A percentile compares a stretch with the other conserved stretches of the same genome.
Conservation (phyloP, 2,113 vertebrate species). For the Muntiacus reevesi region DNA sequence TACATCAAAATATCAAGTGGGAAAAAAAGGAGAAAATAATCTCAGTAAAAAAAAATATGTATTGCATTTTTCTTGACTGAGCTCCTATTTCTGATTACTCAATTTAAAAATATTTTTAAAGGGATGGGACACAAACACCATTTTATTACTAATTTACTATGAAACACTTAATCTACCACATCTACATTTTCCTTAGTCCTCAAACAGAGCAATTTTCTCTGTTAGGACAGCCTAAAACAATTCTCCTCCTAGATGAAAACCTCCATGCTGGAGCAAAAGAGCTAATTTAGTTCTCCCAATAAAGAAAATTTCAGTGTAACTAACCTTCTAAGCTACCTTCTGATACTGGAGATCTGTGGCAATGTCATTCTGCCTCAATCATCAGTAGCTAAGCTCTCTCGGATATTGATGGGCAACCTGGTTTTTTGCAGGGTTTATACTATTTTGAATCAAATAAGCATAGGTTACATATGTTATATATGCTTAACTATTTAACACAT, state of each 20-base stretch:
- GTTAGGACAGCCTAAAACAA: background rate
- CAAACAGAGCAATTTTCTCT: constrained; percentile 8
- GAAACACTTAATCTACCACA: background rate
- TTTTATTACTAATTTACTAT: constrained; percentile 1
- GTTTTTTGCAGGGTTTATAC: background rate
- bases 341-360: background rate
- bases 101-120: constrained; percentile 21
- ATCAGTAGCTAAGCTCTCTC: background rate
- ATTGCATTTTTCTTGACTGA: background rate
- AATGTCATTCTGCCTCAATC: background rate
- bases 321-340: constrained; percentile 14
- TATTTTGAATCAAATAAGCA: background rate
- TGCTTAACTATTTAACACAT: background rate
- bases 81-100: constrained; percentile 8
- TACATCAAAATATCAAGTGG: background rate
- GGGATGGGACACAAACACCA: background rate
- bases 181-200: constrained; percentile 10
- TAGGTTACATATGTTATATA: background rate
- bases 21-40: background rate
- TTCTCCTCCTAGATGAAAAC: constrained; percentile 18
- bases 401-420: background rate
- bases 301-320: background rate
- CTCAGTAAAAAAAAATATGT: background rate
- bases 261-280: background rate
- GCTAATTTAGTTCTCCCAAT: background rate